These are phyloP conservation scores for Nineta flava DNA, from an alignment of 2,888 invertebrate genomes.

Conservation along the genomic window DNA sequence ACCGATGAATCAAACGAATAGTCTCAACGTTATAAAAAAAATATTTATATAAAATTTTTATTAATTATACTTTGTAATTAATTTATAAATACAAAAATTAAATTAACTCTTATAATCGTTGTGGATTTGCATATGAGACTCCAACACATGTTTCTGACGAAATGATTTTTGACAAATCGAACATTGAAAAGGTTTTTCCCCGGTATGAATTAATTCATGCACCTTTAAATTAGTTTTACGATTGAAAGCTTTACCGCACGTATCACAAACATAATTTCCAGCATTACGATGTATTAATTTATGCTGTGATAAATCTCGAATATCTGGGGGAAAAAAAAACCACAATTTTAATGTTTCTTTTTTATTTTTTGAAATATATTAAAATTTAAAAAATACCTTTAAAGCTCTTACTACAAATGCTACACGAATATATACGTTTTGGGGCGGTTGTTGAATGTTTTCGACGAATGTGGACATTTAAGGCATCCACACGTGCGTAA, in stretches of 20 bases:
- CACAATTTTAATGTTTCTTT: not conserved
- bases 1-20: too few species aligned
- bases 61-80: too few species aligned
- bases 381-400: not conserved
- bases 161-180: conserved; percentile 8
- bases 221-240: conserved; percentile 10
- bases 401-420: not conserved
- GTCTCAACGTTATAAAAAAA: too few species aligned
- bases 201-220: conserved; percentile 10
- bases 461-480: conserved; percentile 10
- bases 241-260: conserved; percentile 10
- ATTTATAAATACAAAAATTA: too few species aligned
- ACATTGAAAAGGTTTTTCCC: conserved; percentile 9
- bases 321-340: conserved; percentile 1
- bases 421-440: not conserved
- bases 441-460: conserved; percentile 6
- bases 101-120: not conserved
- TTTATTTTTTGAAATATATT: not conserved
- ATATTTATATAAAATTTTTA: too few species aligned
- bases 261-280: conserved; percentile 8
- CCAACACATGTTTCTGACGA: conserved; percentile 10
- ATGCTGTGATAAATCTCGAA: conserved; percentile 5
- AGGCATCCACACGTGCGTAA: conserved; percentile 7
- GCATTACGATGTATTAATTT: conserved; percentile 9
- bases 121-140: conserved; percentile 9